Percentiles rank a stretch among this genome's conserved stretches.
Evolutionary conservation across 2,888 invertebrate genomes (phyloP).

Genomic region (Cephonodes hylas): DNA sequence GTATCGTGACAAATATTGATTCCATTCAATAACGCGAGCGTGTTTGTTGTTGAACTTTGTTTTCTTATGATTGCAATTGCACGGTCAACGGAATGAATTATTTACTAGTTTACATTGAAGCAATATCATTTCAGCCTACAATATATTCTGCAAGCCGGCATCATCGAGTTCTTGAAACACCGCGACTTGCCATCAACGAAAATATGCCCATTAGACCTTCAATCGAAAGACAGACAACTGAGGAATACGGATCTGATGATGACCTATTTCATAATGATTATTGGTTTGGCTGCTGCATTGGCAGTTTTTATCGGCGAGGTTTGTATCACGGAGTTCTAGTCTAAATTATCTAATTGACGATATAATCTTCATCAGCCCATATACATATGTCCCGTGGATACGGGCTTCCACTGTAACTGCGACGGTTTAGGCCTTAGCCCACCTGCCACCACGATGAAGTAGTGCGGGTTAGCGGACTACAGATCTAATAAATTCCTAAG

Average conservation of each 20-base stretch:
- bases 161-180: slow-evolving; percentile 84
- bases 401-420: no score
- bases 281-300: slow-evolving; percentile 84
- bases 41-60: neutral
- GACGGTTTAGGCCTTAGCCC: no score
- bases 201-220: slow-evolving; percentile 90
- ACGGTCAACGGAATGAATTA: neutral
- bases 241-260: slow-evolving; percentile 88
- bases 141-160: slow-evolving; percentile 87
- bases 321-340: no score
- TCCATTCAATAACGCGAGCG: neutral
- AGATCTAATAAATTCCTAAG: no score
- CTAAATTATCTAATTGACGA: no score
- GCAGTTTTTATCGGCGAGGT: slow-evolving; percentile 86
- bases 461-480: no score
- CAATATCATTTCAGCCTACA: slow-evolving; percentile 77
- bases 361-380: no score
- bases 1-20: neutral
- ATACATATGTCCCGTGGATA: no score
- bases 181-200: slow-evolving; percentile 86
- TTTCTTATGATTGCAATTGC: slow-evolving; percentile 8
- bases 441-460: no score
- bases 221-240: slow-evolving; percentile 89
- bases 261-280: slow-evolving; percentile 88
- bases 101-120: neutral